A percentile compares a stretch with the other conserved stretches of the same genome.
These are phyloP conservation scores for Yponomeuta sedellus DNA, from an alignment of 2,888 invertebrate species.

Conservation along the genomic window DNA sequence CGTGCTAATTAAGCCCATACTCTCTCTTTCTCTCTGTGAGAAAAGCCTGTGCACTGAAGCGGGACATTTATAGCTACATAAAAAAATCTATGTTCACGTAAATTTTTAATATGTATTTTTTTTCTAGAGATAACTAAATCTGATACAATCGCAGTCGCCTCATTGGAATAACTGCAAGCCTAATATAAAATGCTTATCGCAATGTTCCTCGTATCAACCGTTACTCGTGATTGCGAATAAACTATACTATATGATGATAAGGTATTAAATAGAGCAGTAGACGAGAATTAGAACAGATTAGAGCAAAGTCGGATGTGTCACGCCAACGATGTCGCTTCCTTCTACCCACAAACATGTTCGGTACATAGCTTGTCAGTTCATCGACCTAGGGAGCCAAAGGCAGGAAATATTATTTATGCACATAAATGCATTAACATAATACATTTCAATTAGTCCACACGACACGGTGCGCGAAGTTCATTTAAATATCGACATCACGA, in stretches of 20 bases:
- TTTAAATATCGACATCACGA: constrained; percentile 63
- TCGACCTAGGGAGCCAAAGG: constrained; percentile 28
- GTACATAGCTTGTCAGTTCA: constrained; percentile 21
- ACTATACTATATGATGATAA: neutral
- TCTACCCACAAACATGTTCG: neutral
- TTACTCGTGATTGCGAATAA: no score
- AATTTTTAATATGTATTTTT: no score
- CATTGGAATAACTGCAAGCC: no score
- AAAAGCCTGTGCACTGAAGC: no score
- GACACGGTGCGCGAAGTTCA: constrained; percentile 51
- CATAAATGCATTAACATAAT: constrained; percentile 51
- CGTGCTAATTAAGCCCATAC: no score
- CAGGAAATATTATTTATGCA: constrained; percentile 20
- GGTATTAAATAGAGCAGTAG: neutral
- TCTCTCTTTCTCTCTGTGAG: no score
- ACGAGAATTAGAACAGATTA: neutral
- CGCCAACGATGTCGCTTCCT: neutral
- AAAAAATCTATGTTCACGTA: no score
- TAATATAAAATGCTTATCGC: no score
- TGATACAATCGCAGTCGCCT: no score
- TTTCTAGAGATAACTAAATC: no score
- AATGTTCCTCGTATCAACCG: no score
- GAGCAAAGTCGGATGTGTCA: neutral
- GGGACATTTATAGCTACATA: no score
- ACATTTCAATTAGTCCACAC: constrained; percentile 59